phyloP scores from a whole-genome alignment of 2,888 invertebrate genomes.

The Pilophorus perplexus region DNA sequence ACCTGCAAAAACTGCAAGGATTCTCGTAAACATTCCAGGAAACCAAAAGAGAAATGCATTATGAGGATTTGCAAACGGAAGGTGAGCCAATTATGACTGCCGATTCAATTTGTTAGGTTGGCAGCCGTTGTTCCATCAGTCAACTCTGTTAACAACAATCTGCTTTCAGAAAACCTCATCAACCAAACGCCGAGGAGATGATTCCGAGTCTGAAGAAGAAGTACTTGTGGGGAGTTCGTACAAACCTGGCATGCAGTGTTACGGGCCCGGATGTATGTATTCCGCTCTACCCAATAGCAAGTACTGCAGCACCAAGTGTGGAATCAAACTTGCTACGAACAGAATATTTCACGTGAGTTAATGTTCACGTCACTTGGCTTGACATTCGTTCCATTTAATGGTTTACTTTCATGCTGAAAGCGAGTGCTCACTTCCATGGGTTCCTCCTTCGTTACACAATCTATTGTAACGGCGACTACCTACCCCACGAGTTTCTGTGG shows the following conservation, averaged over 20 bases:
- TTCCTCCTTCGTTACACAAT: too few relatives aligned
- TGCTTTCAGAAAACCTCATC: conserved; percentile 34
- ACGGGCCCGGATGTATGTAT: conserved; percentile 82
- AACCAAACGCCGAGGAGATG: conserved; percentile 47
- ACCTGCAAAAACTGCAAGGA: conserved; percentile 65
- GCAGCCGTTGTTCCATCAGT: too few relatives aligned
- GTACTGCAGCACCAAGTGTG: conserved; percentile 91
- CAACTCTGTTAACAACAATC: too few relatives aligned
- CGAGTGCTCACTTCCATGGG: too few relatives aligned
- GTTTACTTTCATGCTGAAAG: too few relatives aligned
- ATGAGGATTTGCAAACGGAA: conserved; percentile 46
- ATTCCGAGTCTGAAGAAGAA: conserved; percentile 49
- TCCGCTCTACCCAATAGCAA: conserved; percentile 79
- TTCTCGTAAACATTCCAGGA: conserved; percentile 53
- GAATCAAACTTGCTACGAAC: conserved; percentile 79
- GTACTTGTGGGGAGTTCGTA: conserved; percentile 37
- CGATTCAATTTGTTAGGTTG: too few relatives aligned
- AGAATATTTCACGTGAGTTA: conserved; percentile 71
- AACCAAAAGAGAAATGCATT: conserved; percentile 47
- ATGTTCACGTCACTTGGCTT: too few relatives aligned
- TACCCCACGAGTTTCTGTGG: too few relatives aligned
- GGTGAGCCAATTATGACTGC: conserved; percentile 4
- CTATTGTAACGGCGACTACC: too few relatives aligned
- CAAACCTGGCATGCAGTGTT: conserved; percentile 69
- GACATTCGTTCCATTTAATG: too few relatives aligned